Base-by-base conservation (phyloP, 2,113 vertebrate species). In the Pelusios castaneus region DNA sequence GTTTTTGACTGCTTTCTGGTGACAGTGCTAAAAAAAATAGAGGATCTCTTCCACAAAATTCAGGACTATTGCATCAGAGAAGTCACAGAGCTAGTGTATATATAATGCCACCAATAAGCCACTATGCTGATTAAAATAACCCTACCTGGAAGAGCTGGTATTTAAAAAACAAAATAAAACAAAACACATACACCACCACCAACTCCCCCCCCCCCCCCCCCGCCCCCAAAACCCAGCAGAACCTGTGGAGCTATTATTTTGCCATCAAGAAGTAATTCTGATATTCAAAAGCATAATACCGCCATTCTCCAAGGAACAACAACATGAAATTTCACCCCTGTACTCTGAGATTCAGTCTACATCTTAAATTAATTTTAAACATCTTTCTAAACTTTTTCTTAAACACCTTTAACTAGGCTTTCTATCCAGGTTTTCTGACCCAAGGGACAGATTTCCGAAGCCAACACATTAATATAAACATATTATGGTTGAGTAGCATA, bases 401-500 rank as follows among this genome's bases (percentile, higher is more conserved):
- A 79, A 92, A 14, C 43, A 84, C 1, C 3, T 29, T 67, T 75
- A 67, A n/a, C 14, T 27, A 77, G 67, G 67, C 5, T 77, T 92
- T 14, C 63, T 22, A 88, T 89, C 25, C 75, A 88, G 56, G 34
- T 76, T 91, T 55, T 25, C 43, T 89, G 85, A 87, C 34, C 31
- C 89, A 92, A 86, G 81, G 79, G 54, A 93, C 52, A 94, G 85
- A 82, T 0, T 0, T 78, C 70, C 29, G 80, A 88, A 89, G 67
- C 91, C 91, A 96, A 88, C 31, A 25, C 21, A 67, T 77, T 89
- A 91, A 82, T 54, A 70, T 54, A 31, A 95, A 97, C 94, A 94
- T 94, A 93, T 88, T 95, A 94, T 55, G 41, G 47, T 58, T 82
- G 89, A 90, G 43, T 91, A 92, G 60, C 51, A 79, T 51, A 51